Evolutionary conservation across 2,113 vertebrate species (phyloP).

Genomic region (Jaculus jaculus): DNA sequence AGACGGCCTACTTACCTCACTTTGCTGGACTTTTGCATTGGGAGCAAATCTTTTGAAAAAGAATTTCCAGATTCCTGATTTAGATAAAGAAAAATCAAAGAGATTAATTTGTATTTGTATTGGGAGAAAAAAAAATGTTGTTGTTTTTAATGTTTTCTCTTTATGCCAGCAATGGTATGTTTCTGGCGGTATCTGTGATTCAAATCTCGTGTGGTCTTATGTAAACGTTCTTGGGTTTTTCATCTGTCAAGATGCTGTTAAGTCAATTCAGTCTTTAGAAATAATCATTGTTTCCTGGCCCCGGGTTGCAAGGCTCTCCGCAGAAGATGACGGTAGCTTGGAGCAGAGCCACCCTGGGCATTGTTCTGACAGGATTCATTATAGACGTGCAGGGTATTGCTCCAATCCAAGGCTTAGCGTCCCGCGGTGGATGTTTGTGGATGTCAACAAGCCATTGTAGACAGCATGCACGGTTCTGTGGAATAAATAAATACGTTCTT

Average conservation of each 20-base stretch:
- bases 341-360: not conserved
- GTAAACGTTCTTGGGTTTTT: conserved; percentile 51
- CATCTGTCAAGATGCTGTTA: conserved; percentile 60
- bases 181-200: conserved; percentile 30
- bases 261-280: conserved; percentile 68
- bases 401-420: conserved; percentile 44
- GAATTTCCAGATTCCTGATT: conserved; percentile 25
- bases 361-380: conserved; percentile 37
- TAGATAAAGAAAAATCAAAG: not conserved
- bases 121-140: conserved; percentile 6
- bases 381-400: conserved; percentile 35
- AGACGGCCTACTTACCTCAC: not conserved
- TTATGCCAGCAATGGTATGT: not conserved
- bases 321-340: conserved; percentile 49
- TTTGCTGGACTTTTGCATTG: not conserved
- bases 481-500: conserved; percentile 36
- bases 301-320: conserved; percentile 60
- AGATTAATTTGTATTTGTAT: not conserved
- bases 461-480: conserved; percentile 23
- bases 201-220: conserved; percentile 25
- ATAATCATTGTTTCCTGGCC: conserved; percentile 68
- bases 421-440: conserved; percentile 34
- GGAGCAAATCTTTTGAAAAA: conserved; percentile 13
- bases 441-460: conserved; percentile 55
- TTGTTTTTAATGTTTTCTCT: not conserved